Conservation (phyloP, 2,797 vertebrate genomes). For the Cryptoprocta ferox region DNA sequence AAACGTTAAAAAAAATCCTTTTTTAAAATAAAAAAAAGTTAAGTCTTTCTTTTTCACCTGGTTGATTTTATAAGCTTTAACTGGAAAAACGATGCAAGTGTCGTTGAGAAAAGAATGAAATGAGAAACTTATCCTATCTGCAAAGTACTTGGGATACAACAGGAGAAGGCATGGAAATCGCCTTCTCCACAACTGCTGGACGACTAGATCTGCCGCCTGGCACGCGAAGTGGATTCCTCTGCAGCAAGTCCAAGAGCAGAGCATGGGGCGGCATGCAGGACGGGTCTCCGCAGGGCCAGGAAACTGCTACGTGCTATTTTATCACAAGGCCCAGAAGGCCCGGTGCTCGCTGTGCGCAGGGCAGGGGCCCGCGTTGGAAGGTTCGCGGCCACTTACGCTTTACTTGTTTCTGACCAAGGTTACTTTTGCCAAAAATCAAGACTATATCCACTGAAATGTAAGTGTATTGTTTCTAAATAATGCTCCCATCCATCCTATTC, state of each 20-base stretch:
- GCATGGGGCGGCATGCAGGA: not conserved
- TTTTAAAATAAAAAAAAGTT: too few species aligned
- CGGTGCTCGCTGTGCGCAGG: accelerated
- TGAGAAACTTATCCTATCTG: accelerated
- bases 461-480: not conserved
- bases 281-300: accelerated
- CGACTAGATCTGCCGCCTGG: accelerated
- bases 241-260: too few species aligned
- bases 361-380: accelerated
- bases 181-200: too few species aligned
- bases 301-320: accelerated
- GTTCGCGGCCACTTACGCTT: not conserved
- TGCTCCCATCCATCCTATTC: not conserved
- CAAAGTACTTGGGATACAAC: not conserved
- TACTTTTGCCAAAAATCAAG: not conserved
- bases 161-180: not conserved
- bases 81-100: not conserved
- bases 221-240: not conserved
- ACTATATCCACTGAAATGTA: not conserved
- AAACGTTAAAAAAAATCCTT: too few species aligned
- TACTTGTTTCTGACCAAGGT: not conserved
- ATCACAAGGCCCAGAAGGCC: not conserved
- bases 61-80: not conserved
- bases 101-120: not conserved
- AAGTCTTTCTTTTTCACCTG: not conserved